Evolutionary conservation across 2,797 vertebrate species (phyloP).

Genomic region (Tinamus major): DNA sequence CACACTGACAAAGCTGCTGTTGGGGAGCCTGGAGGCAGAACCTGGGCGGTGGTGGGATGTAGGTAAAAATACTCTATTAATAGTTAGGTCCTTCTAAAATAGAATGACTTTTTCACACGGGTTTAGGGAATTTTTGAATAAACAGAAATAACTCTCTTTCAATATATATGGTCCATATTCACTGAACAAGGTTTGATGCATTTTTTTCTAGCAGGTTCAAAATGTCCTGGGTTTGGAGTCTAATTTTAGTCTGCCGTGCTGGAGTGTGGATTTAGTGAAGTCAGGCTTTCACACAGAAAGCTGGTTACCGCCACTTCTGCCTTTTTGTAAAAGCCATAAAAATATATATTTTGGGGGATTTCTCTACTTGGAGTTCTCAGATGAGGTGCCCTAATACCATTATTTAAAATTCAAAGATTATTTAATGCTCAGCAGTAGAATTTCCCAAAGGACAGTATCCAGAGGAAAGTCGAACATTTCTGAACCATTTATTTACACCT

Average conservation of each 20-base stretch:
- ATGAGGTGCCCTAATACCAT: neutral
- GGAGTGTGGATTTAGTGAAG: neutral
- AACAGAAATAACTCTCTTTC: neutral
- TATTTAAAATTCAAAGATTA: neutral
- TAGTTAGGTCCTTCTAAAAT: too few species aligned
- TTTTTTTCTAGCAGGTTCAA: neutral
- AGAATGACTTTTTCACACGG: neutral
- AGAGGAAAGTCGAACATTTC: neutral
- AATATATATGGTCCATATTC: neutral
- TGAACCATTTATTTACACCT: neutral
- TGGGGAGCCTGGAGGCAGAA: neutral
- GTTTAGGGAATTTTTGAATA: constrained; percentile 17
- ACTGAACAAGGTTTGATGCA: neutral
- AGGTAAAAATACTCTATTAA: constrained; percentile 1
- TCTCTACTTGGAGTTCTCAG: neutral
- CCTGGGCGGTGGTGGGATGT: neutral
- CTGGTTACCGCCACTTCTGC: neutral
- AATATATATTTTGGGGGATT: neutral
- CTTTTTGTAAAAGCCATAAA: neutral
- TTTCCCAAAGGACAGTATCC: neutral
- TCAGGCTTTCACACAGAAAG: neutral
- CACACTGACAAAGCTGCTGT: neutral
- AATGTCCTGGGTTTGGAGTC: neutral
- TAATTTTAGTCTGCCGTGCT: neutral
- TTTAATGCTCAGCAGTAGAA: neutral